Evolutionary conservation across 2,113 vertebrate genomes (phyloP), one percentile per base, ranked within the genome.

Genomic region (Tachycineta bicolor): DNA sequence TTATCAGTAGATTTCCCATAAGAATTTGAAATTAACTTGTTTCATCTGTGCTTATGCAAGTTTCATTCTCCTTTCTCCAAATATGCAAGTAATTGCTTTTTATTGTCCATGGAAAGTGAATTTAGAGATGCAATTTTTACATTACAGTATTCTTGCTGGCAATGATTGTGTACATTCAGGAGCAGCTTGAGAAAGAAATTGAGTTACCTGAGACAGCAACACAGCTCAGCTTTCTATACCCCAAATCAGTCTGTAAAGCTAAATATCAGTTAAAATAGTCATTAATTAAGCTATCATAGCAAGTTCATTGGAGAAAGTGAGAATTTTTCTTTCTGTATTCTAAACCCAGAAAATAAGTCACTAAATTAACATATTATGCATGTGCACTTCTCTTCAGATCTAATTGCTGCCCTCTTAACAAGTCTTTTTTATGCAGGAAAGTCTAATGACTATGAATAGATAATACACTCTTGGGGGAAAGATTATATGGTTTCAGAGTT

Each of bases 81-180:
- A 92, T 68, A 34, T 33, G 33, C 56, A 68, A 94, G 67, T 73
- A 94, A 94, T 53, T 81, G 64, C 24, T 87, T 81, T 95, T 87
- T 67, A 49, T 20, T 82, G 17, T 39, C 80, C 22, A 8, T 63
- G 25, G 55, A 92, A 93, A 84, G 44, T 25, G 41, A 87, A 92
- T 78, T 81, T 71, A 92, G 49, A 49, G n/a, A 56, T 56, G 47
- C 4, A 55, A 22, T 64, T 94, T 84, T 25, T 47, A 44, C 64
- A 25, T 24, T 6, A 11, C 11, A n/a, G 26, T 46, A 43, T 70
- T 83, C 83, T 9, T 74, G 33, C 55, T 46, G 52, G 28, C 8
- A 86, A 12, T 18, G 46, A 59, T 18, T 20, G 10, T 43, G 43
- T 50, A 41, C 26, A 9, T 59, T 65, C 21, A 67, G 46, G 12